A percentile compares a stretch with the other conserved stretches of the same genome.
phyloP scores from a whole-genome alignment of 2,113 vertebrate genomes.

The Serinus canaria region DNA sequence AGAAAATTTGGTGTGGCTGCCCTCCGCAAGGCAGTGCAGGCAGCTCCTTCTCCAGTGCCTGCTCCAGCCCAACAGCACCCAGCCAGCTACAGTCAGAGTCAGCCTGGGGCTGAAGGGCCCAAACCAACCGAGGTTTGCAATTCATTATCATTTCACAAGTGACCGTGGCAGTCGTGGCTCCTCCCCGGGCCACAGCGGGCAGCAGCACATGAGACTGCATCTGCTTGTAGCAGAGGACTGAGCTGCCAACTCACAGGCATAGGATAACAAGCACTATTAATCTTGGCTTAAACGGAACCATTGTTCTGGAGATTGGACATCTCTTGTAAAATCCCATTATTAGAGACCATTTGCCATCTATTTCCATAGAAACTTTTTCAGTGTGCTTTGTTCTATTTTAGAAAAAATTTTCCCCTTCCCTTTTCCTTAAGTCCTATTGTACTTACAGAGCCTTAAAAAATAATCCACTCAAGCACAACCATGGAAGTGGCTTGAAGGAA shows the following conservation, averaged over 20 bases:
- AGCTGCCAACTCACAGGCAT: not conserved
- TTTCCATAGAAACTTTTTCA: not conserved
- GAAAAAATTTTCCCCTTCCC: not conserved
- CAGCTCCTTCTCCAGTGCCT: not conserved
- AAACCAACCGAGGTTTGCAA: not conserved
- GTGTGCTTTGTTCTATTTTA: slow-evolving; percentile 1
- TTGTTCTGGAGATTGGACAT: slow-evolving; percentile 14
- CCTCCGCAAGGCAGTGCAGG: fast-evolving
- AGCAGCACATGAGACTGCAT: not conserved
- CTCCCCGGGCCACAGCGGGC: not conserved
- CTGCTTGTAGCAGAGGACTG: not conserved
- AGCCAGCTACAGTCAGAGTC: not conserved
- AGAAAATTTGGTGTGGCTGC: no score
- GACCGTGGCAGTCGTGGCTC: fast-evolving
- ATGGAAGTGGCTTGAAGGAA: not conserved
- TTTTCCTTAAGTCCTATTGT: slow-evolving; percentile 12
- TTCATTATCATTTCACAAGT: fast-evolving
- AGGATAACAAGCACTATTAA: slow-evolving; percentile 3
- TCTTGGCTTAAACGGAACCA: not conserved
- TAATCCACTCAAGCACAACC: not conserved
- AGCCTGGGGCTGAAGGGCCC: not conserved
- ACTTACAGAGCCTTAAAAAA: slow-evolving; percentile 17
- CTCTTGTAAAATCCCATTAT: slow-evolving; percentile 17
- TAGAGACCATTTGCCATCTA: slow-evolving; percentile 13
- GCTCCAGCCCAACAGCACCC: fast-evolving